Conservation (phyloP, 2,797 vertebrate genomes). For the Eutrigla gurnardus region DNA sequence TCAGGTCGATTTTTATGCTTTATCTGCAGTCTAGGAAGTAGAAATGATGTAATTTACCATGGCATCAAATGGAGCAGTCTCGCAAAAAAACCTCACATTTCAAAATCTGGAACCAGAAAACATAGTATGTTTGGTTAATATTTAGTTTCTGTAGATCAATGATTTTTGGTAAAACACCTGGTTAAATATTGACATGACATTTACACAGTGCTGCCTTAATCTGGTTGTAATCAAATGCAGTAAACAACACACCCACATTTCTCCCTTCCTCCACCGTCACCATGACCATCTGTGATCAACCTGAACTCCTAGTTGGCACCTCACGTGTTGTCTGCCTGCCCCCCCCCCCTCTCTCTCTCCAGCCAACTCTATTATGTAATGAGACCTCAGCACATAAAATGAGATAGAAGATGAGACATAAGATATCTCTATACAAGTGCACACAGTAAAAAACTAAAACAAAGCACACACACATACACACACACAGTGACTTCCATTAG, state of each 20-base stretch:
- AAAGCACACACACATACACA: conserved; percentile 19
- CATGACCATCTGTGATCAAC: conserved; percentile 25
- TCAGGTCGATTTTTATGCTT: neutral
- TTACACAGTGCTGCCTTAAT: conserved; percentile 7
- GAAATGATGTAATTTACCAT: neutral
- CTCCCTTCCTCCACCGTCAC: conserved; percentile 4
- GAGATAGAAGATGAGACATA: conserved; percentile 48
- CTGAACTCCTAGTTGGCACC: conserved; percentile 43
- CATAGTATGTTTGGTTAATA: neutral
- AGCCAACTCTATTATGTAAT: conserved; percentile 69
- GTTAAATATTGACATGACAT: conserved; percentile 13
- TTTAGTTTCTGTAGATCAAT: neutral
- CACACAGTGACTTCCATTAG: conserved; percentile 24
- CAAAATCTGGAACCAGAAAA: neutral
- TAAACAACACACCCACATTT: conserved; percentile 25
- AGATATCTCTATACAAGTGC: conserved; percentile 57
- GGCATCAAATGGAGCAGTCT: neutral
- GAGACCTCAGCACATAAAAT: conserved; percentile 63
- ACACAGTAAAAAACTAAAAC: conserved; percentile 19
- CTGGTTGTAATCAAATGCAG: conserved; percentile 26
- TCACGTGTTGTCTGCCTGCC: conserved; percentile 39
- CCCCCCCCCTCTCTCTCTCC: conserved; percentile 13
- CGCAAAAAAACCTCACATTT: neutral
- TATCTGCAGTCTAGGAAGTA: neutral
- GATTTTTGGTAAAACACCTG: neutral